Percentiles rank a stretch among this genome's conserved stretches.
Evolutionary conservation across 2,113 vertebrate species (phyloP).

Genomic region (Rynchops niger): DNA sequence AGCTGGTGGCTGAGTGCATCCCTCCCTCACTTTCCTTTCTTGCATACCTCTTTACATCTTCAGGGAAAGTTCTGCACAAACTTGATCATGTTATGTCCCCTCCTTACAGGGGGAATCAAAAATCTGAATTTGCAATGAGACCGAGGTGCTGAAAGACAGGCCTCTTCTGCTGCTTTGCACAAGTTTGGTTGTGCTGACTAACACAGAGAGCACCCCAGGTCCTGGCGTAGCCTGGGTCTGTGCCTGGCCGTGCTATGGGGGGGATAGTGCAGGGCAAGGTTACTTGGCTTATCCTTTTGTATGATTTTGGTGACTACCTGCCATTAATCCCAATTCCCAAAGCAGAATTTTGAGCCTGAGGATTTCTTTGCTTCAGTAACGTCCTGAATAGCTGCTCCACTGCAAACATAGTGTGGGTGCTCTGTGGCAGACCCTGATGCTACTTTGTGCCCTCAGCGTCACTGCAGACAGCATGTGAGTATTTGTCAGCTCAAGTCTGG

Average conservation of each 20-base stretch:
- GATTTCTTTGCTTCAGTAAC: rapidly evolving
- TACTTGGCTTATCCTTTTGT: neutral
- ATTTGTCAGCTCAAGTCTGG: neutral
- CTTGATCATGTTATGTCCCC: neutral
- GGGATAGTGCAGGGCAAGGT: too few relatives aligned
- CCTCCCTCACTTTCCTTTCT: neutral
- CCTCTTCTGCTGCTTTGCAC: neutral
- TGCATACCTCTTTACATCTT: neutral
- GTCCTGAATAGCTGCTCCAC: neutral
- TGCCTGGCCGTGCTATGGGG: rapidly evolving
- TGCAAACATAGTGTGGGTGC: rapidly evolving
- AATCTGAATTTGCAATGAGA: neutral
- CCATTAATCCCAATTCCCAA: neutral
- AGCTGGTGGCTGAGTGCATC: neutral
- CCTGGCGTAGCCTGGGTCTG: rapidly evolving
- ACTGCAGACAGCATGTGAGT: neutral
- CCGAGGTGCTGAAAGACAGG: neutral
- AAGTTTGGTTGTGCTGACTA: neutral
- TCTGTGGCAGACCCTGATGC: neutral
- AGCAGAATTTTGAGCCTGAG: neutral
- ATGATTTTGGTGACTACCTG: neutral
- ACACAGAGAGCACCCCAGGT: rapidly evolving
- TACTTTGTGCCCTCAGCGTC: neutral
- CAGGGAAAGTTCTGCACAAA: neutral
- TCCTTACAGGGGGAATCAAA: neutral